Evolutionary conservation across 2,797 vertebrate genomes (phyloP).

Genomic region (Notamacropus eugenii): DNA sequence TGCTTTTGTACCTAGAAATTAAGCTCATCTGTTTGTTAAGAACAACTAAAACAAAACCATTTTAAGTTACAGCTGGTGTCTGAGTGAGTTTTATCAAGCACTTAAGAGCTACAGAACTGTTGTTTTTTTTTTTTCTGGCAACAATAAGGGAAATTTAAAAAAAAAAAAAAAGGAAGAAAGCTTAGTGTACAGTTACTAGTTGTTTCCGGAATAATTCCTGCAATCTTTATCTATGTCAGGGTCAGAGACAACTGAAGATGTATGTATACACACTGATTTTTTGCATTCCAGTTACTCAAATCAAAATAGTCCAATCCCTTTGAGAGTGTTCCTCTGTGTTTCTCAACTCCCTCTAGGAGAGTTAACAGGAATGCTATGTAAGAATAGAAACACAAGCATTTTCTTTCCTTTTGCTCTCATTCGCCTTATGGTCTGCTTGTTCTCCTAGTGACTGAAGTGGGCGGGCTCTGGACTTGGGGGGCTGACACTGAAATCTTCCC

Average conservation of each 20-base stretch:
- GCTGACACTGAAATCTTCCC: not conserved
- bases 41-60: constrained; percentile 65
- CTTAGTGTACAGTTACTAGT: constrained; percentile 64
- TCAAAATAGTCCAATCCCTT: not conserved
- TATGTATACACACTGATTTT: not conserved
- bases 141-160: not conserved
- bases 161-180: constrained; percentile 63
- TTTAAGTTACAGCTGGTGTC: constrained; percentile 73
- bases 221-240: constrained; percentile 20
- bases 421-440: not conserved
- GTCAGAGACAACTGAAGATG: constrained; percentile 13
- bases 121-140: constrained; percentile 66
- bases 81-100: constrained; percentile 64
- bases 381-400: not conserved
- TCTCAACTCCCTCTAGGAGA: not conserved
- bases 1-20: not conserved
- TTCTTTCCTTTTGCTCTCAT: not conserved
- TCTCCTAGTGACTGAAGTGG: not conserved
- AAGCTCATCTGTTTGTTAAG: constrained; percentile 52
- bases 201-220: constrained; percentile 60
- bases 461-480: not conserved
- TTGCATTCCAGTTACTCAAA: constrained; percentile 2
- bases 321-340: not conserved
- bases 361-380: not conserved
- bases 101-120: constrained; percentile 70